Evolutionary conservation across 2,113 vertebrate genomes (phyloP), one percentile per base, ranked within the genome.

Genomic region (Miniopterus natalensis): DNA sequence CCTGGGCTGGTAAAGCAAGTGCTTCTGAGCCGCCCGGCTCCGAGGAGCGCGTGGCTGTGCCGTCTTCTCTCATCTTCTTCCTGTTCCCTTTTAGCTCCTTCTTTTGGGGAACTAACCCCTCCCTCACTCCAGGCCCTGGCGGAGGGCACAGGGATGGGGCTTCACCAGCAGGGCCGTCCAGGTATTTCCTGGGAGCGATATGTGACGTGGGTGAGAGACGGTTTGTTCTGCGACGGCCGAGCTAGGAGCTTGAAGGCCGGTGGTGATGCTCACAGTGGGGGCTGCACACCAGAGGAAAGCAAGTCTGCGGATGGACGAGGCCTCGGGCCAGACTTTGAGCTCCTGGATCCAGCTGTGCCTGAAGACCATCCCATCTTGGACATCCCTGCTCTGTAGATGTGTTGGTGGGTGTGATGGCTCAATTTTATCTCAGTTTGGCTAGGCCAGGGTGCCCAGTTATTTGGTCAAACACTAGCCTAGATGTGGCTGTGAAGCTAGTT

Each of bases 181-280:
- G 8, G 36, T 4, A 5, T 9, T 66, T 66, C 73, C 31, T 8
- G 66, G 36, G 21, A 13, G 6, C 3, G 27, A 1, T 1, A 23
- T 1, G 31, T 29, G 2, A 12, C 6, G 23, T 3, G 20, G 11
- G 18, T 2, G 6, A 45, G 25, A 29, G 25, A 29, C 0, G 4
- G 59, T 7, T 20, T 11, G 36, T 92, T 79, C 45, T 15, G 23
- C 12, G 7, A 42, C 11, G 5, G 14, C 51, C 47, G 49, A 51
- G 8, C 5, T 9, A 23, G 66, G 71, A n/a, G 31, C 11, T 18
- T 36, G 23, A 36, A 45, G 93, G 70, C 29, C 36, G 18, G 47
- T 25, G 45, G 45, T 4, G 79, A 31, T 1, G 13, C 23, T 13
- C 59, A 8, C n/a, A 3, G 27, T 5, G 36, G 29, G 1, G 49